These are phyloP conservation scores for Sternarchorhynchus goeldii DNA, from an alignment of 2,797 vertebrate species.

Conservation along the genomic window DNA sequence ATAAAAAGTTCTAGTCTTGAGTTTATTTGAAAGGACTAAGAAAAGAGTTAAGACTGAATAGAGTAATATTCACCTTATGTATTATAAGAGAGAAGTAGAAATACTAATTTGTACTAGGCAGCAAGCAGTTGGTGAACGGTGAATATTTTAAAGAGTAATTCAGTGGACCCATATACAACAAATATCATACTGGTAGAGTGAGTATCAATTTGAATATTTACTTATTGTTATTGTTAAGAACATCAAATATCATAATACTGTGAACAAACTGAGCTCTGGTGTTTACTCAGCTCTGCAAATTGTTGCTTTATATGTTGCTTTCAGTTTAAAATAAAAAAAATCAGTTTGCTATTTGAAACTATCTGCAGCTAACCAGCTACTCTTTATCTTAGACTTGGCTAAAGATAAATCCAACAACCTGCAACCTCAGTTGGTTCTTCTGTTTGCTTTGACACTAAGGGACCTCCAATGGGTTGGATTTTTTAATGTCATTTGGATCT, in stretches of 20 bases:
- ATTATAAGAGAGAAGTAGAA: neutral
- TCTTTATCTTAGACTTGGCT: neutral
- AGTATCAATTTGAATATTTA: no score
- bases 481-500: conserved; percentile 15
- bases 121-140: neutral
- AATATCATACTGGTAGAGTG: no score
- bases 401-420: neutral
- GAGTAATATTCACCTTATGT: neutral
- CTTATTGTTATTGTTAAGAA: no score
- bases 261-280: no score
- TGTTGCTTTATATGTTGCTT: no score
- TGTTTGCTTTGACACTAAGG: conserved; percentile 1
- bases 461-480: neutral
- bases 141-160: neutral
- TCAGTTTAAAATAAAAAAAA: no score
- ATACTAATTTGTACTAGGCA: neutral
- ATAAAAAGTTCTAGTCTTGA: neutral
- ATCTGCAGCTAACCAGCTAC: no score
- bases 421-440: neutral
- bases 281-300: no score
- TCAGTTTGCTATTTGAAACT: no score
- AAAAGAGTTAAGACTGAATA: no score
- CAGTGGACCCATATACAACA: neutral
- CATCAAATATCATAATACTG: no score
- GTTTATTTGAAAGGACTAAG: neutral